A percentile compares a stretch with the other conserved stretches of the same genome.
Evolutionary conservation across 2,888 invertebrate genomes (phyloP).

Genomic region (Doris montereyensis): DNA sequence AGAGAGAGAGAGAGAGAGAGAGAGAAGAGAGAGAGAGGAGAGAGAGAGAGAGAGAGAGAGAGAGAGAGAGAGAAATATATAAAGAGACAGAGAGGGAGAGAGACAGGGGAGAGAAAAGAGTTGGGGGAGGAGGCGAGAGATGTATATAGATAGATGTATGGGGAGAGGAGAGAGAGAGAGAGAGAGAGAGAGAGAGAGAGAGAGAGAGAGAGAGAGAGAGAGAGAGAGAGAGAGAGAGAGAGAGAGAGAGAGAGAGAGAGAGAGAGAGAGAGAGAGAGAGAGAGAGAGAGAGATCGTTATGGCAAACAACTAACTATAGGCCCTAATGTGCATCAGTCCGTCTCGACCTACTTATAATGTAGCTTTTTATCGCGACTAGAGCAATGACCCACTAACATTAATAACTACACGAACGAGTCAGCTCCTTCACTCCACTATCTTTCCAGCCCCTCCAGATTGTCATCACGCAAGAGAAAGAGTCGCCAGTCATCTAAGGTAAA

Average conservation of each 20-base stretch:
- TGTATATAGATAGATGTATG: background rate
- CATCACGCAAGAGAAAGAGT: too few species aligned
- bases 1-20: background rate
- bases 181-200: background rate
- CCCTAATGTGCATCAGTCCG: too few species aligned
- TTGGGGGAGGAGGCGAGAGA: background rate
- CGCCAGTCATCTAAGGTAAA: too few species aligned
- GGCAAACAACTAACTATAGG: too few species aligned
- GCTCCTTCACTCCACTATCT: too few species aligned
- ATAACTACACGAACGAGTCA: too few species aligned
- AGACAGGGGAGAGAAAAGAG: background rate
- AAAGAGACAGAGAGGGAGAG: background rate
- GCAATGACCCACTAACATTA: too few species aligned
- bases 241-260: background rate
- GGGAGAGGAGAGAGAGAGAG: background rate
- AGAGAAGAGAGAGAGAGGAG: constrained; percentile 25
- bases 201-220: background rate
- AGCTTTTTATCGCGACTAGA: too few species aligned
- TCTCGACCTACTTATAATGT: too few species aligned
- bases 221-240: background rate
- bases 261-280: background rate
- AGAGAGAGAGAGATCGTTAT: background rate
- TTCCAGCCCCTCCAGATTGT: too few species aligned
- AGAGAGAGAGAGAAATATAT: constrained; percentile 17
- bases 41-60: constrained; percentile 8